Base-by-base conservation (phyloP, 2,888 invertebrate species). In the Abscondita cerata region DNA sequence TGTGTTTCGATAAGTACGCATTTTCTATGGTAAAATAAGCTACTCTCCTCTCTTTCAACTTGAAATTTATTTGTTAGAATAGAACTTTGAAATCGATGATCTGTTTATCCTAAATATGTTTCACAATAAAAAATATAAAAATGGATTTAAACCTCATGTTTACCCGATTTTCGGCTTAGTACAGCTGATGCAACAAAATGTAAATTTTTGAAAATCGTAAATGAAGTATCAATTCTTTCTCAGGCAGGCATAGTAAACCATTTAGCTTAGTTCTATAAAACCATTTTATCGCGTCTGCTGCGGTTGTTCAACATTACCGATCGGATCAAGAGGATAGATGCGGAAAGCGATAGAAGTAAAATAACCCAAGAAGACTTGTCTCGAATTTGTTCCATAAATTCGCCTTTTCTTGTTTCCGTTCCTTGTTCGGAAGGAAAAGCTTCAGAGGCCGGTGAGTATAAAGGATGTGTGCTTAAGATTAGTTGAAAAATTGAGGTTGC, bases 201-300 rank as follows among this genome's bases (percentile, higher is more conserved):
- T 55, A 59, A 62, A 62, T 62, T 51, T 31, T 12, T 31, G 36
- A 52, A 57, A 62, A 59, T 59, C 55, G 58, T 62, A 62, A 62
- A 62, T 62, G 59, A 62, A 62, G 62, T 62, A 62, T 62, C 62
- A 62, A 62, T 59, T 62, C 50, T 34, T 53, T 54, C 33, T 52
- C 36, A 25, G 38, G 38, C 25, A 44, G 46, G 52, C 44, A 31
- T 33, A 53, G 41, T 40, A 51, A 60, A 60, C 66, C 52, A 54
- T 46, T 44, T 57, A 53, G 56, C 52, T 66, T 59, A 63, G 52
- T 66, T 63, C 58, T 63, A 57, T 66, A 66, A 66, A 66, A 66
- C 53, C 61, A 60, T 53, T 66, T 66, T 66, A 61, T 63, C 52
- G 66, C 55, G 62, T 25, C 46, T 59, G 53, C 60, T 46, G 54